phyloP scores from a whole-genome alignment of 2,888 invertebrate species.

The Platycheirus rosarum region DNA sequence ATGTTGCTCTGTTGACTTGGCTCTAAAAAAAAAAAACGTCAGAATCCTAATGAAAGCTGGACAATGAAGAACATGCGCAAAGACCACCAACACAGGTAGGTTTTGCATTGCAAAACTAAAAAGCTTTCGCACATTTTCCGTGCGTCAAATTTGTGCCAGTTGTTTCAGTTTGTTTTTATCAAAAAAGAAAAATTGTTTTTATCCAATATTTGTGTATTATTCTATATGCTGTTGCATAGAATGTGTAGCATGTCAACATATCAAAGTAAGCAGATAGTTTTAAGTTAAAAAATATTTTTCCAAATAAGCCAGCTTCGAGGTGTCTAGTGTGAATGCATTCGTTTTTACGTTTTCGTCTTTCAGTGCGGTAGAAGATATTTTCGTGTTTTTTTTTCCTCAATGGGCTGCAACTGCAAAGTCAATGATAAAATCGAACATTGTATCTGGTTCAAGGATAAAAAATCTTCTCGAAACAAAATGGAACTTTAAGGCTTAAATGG shows the following conservation, averaged over 20 bases:
- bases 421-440: constrained; percentile 65
- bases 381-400: constrained; percentile 38
- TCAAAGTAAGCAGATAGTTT: constrained; percentile 48
- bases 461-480: constrained; percentile 40
- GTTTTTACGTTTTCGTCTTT: neutral
- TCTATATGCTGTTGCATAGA: constrained; percentile 65
- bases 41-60: constrained; percentile 40
- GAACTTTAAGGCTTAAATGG: constrained; percentile 26
- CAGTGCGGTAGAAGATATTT: constrained; percentile 1
- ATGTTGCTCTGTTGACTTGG: constrained; percentile 38
- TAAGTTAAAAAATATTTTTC: too few relatives aligned
- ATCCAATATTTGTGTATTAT: constrained; percentile 52
- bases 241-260: constrained; percentile 54
- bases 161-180: constrained; percentile 49
- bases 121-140: constrained; percentile 64
- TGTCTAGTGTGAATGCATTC: constrained; percentile 8
- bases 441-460: constrained; percentile 72
- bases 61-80: constrained; percentile 60
- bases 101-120: constrained; percentile 40
- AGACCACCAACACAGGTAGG: constrained; percentile 20
- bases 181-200: constrained; percentile 32
- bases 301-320: too few relatives aligned
- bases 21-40: constrained; percentile 31
- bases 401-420: constrained; percentile 54
- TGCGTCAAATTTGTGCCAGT: constrained; percentile 59